These are phyloP conservation scores for Mesoclemmys tuberculata DNA, from an alignment of 2,113 vertebrate genomes.

Conservation along the genomic window DNA sequence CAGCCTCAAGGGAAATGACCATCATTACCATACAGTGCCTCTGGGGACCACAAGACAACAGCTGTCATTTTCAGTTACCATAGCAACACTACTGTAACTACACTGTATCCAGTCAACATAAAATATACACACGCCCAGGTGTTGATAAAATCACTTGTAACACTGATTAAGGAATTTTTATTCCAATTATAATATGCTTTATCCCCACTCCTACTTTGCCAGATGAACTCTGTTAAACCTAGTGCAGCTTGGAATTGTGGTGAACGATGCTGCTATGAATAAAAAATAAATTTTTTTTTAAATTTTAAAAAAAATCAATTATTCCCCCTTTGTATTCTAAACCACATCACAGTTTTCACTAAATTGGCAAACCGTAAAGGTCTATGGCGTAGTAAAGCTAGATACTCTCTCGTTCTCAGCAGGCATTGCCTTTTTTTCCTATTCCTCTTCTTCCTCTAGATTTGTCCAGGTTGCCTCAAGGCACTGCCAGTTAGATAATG, in stretches of 20 bases:
- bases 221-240: neutral
- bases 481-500: neutral
- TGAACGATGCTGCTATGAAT: neutral
- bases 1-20: constrained; percentile 51
- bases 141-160: neutral
- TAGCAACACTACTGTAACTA: constrained; percentile 83
- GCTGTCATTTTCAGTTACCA: constrained; percentile 84
- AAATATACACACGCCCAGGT: neutral
- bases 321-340: neutral
- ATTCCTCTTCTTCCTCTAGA: neutral
- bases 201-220: neutral
- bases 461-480: neutral
- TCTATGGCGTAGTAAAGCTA: neutral
- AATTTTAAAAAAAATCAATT: neutral
- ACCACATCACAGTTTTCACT: neutral
- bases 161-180: constrained; percentile 27
- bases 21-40: constrained; percentile 70
- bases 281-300: too few relatives aligned
- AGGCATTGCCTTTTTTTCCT: neutral
- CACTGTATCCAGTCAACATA: constrained; percentile 50
- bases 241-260: neutral
- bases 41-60: constrained; percentile 72
- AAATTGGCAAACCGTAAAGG: neutral
- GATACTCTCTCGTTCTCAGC: neutral
- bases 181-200: neutral